phyloP scores from a whole-genome alignment of 1,140 invertebrate species.

The Propsilocerus akamusi region DNA sequence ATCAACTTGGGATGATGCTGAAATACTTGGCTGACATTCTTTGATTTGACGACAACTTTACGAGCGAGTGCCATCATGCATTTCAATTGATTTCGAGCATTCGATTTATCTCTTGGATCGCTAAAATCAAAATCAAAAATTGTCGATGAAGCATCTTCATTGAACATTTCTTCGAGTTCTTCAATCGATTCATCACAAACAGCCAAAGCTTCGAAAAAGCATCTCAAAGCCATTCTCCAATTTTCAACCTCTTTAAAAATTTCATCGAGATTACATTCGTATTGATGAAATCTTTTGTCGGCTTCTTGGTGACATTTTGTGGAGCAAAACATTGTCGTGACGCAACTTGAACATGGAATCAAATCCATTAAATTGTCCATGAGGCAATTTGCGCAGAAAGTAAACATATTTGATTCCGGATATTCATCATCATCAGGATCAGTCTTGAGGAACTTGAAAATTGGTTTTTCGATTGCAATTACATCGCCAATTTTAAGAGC shows the following conservation, averaged over 20 bases:
- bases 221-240: background rate
- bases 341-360: slow-evolving; percentile 43
- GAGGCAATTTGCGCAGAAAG: slow-evolving; percentile 64
- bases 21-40: background rate
- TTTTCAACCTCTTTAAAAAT: background rate
- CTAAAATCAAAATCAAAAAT: background rate
- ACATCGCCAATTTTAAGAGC: slow-evolving; percentile 57
- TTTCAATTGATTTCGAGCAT: background rate
- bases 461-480: slow-evolving; percentile 59
- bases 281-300: slow-evolving; percentile 42
- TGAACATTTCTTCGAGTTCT: background rate
- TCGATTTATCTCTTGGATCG: background rate
- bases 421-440: background rate
- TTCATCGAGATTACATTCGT: slow-evolving; percentile 50
- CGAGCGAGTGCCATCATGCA: background rate
- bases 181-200: background rate
- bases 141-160: background rate
- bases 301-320: slow-evolving; percentile 40
- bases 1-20: background rate
- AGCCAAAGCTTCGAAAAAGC: background rate
- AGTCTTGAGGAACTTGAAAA: slow-evolving; percentile 13
- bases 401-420: slow-evolving; percentile 37
- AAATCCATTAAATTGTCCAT: slow-evolving; percentile 37
- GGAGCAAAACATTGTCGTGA: slow-evolving; percentile 48
- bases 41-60: background rate